These are phyloP conservation scores for Nomia melanderi DNA, from an alignment of 1,140 invertebrate genomes.

Conservation along the genomic window DNA sequence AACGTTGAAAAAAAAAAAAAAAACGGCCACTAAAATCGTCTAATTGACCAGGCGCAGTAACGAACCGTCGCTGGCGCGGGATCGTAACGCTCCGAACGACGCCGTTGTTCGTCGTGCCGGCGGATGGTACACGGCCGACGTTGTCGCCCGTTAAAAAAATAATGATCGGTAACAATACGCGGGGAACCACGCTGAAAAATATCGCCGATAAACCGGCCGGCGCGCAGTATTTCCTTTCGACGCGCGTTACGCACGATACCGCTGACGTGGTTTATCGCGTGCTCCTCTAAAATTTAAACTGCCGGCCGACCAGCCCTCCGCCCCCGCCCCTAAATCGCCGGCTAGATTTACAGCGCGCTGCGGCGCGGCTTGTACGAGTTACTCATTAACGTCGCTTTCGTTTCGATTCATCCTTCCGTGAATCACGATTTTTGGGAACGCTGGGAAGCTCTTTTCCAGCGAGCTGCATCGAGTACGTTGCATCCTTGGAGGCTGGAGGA, in stretches of 20 bases:
- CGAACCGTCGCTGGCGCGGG: neutral
- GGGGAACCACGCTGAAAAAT: conserved; percentile 9
- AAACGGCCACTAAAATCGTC: neutral
- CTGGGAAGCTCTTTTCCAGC: too few relatives aligned
- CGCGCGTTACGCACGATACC: neutral
- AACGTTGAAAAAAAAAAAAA: too few relatives aligned
- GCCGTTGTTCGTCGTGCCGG: neutral
- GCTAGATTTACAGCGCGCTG: conserved; percentile 15
- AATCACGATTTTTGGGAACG: too few relatives aligned
- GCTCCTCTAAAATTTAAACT: conserved; percentile 34
- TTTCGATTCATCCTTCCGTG: too few relatives aligned
- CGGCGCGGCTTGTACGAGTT: conserved; percentile 10
- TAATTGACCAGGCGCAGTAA: neutral
- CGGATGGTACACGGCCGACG: too few relatives aligned
- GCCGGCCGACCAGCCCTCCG: too few relatives aligned
- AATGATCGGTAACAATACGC: neutral
- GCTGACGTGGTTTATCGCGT: conserved; percentile 28
- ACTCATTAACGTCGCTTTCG: too few relatives aligned
- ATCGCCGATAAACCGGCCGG: conserved; percentile 10
- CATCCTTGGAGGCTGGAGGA: too few relatives aligned
- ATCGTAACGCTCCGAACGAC: neutral
- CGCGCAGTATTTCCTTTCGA: neutral
- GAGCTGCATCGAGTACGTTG: neutral
- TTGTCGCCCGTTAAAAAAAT: neutral
- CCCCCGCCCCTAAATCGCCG: neutral